Conservation (phyloP, 1,140 invertebrate genomes). For the Pseudomyrmex cubaensis region DNA sequence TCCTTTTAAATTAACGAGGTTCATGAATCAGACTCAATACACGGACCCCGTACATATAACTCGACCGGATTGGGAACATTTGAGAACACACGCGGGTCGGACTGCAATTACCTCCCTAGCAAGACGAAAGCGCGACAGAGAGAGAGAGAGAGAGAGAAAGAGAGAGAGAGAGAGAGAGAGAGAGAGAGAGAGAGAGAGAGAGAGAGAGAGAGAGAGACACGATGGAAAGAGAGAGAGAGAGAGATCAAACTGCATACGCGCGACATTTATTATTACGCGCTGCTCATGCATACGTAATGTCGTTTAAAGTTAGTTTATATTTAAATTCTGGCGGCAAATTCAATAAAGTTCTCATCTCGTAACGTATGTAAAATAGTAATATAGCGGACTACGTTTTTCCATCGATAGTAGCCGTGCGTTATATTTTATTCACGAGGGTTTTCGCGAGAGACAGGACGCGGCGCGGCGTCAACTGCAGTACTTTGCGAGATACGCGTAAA, state of each 20-base stretch:
- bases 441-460: background rate
- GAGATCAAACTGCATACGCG: constrained; percentile 15
- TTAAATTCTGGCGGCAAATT: constrained; percentile 36
- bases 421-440: background rate
- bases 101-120: constrained; percentile 33
- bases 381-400: background rate
- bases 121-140: constrained; percentile 15
- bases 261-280: constrained; percentile 42
- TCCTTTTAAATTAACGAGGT: constrained; percentile 38
- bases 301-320: constrained; percentile 33
- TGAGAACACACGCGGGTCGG: constrained; percentile 21
- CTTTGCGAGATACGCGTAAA: background rate
- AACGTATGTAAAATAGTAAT: constrained; percentile 16
- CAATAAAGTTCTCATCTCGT: constrained; percentile 34
- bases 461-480: background rate
- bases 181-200: background rate
- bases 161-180: constrained; percentile 9
- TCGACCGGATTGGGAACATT: constrained; percentile 23
- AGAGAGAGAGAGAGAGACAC: constrained; percentile 9
- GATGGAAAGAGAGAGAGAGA: too few relatives aligned
- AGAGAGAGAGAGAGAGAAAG: constrained; percentile 8
- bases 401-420: background rate
- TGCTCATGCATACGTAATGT: constrained; percentile 28
- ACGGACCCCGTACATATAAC: background rate
- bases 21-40: constrained; percentile 42